A percentile compares a stretch with the other conserved stretches of the same genome.
These are phyloP conservation scores for Origma solitaria DNA, from an alignment of 2,113 vertebrate species.

Conservation along the genomic window DNA sequence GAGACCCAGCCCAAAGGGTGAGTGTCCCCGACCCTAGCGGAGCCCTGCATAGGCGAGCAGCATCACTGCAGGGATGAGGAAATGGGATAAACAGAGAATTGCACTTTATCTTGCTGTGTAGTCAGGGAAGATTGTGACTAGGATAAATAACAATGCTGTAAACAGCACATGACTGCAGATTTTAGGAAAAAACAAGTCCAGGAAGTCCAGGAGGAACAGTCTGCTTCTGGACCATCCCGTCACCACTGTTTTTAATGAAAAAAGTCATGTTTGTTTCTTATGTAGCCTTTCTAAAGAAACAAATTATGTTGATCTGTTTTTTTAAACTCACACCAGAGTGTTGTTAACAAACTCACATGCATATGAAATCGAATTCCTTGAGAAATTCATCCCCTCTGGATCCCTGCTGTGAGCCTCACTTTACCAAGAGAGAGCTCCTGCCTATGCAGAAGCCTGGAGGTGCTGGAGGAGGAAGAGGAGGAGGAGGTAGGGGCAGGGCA, in stretches of 20 bases:
- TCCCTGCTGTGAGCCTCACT: background rate
- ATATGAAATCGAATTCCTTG: background rate
- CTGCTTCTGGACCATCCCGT: background rate
- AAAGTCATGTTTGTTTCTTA: background rate
- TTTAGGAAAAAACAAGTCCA: background rate
- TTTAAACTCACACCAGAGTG: background rate
- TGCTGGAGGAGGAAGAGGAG: background rate
- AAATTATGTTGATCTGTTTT: background rate
- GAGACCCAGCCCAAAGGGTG: slow-evolving; percentile 89
- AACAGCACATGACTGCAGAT: background rate
- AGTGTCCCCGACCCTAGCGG: slow-evolving; percentile 34
- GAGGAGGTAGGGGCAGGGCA: background rate
- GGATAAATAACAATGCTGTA: background rate
- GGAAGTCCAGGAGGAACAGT: background rate
- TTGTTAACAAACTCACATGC: background rate
- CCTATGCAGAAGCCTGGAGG: background rate
- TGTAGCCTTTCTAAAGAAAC: background rate
- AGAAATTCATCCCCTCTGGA: background rate
- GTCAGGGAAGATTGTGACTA: background rate
- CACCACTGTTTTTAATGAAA: background rate
- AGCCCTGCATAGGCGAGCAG: background rate
- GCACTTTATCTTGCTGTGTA: background rate
- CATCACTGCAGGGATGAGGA: background rate
- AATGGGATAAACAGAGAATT: background rate
- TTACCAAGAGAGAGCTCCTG: background rate